These are phyloP conservation scores for Oplegnathus fasciatus DNA, from an alignment of 2,113 vertebrate species.

Conservation along the genomic window DNA sequence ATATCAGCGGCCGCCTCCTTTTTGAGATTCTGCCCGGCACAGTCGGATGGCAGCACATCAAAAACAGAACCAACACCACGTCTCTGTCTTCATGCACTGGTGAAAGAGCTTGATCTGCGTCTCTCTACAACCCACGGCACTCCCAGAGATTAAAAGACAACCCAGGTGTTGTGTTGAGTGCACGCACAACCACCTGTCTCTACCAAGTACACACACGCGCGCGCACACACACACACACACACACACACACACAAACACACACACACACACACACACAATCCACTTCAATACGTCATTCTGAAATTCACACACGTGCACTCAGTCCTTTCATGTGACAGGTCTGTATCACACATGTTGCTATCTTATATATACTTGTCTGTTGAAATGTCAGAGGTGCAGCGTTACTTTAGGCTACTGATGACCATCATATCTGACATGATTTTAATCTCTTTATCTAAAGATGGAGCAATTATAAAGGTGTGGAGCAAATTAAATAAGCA, in stretches of 20 bases:
- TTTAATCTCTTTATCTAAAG: slow-evolving; percentile 12
- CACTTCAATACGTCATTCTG: neutral
- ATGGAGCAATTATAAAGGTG: neutral
- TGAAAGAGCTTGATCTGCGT: slow-evolving; percentile 33
- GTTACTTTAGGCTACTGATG: slow-evolving; percentile 8
- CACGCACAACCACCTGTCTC: slow-evolving; percentile 30
- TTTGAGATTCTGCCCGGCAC: slow-evolving; percentile 31
- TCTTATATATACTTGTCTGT: neutral
- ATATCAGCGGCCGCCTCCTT: slow-evolving; percentile 31
- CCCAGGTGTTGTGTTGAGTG: slow-evolving; percentile 30
- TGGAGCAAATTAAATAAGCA: slow-evolving; percentile 5
- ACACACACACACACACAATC: neutral
- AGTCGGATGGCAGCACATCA: slow-evolving; percentile 38
- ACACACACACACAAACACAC: slow-evolving; percentile 19
- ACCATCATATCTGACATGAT: neutral
- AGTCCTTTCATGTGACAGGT: neutral
- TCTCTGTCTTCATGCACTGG: slow-evolving; percentile 18
- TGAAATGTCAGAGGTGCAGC: slow-evolving; percentile 19
- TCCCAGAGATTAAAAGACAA: slow-evolving; percentile 49
- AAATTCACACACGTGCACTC: neutral
- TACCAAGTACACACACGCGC: neutral
- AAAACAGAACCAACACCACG: slow-evolving; percentile 41
- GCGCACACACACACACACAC: neutral
- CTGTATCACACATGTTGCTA: neutral
- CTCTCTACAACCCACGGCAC: slow-evolving; percentile 7